A percentile compares a stretch with the other conserved stretches of the same genome.
phyloP scores from a whole-genome alignment of 2,888 invertebrate genomes.

The Machimus atricapillus region DNA sequence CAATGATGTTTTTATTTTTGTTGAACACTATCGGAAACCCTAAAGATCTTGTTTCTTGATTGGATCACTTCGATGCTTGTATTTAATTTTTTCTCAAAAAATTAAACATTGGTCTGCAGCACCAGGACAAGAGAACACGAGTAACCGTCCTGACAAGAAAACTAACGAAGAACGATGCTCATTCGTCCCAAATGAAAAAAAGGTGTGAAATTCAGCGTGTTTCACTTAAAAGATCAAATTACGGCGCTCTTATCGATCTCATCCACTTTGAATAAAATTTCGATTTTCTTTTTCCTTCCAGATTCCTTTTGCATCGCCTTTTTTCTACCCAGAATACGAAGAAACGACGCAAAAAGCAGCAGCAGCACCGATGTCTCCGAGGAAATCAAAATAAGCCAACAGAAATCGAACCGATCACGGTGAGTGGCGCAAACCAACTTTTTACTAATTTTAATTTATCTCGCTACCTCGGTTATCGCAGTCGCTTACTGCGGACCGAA shows the following conservation, averaged over 20 bases:
- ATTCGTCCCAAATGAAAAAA: neutral
- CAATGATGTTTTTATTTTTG: neutral
- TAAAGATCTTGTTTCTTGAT: neutral
- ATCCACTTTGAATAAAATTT: slow-evolving; percentile 2
- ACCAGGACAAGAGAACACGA: neutral
- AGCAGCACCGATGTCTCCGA: neutral
- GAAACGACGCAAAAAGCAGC: neutral
- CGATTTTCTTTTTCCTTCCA: neutral
- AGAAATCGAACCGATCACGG: neutral
- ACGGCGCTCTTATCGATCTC: neutral
- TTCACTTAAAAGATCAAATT: slow-evolving; percentile 8
- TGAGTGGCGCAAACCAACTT: neutral
- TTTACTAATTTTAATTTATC: neutral
- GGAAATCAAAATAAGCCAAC: neutral
- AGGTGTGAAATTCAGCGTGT: slow-evolving; percentile 2
- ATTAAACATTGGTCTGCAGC: neutral
- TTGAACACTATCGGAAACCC: neutral
- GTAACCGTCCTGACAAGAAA: neutral
- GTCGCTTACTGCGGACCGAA: neutral
- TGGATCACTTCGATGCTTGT: neutral
- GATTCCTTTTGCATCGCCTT: neutral
- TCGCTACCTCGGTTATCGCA: neutral
- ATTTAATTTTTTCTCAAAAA: neutral
- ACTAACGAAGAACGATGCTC: neutral
- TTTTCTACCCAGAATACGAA: neutral